These are phyloP conservation scores for Macrotrachela quadricornifera DNA, from an alignment of 1,140 invertebrate genomes.

Conservation along the genomic window DNA sequence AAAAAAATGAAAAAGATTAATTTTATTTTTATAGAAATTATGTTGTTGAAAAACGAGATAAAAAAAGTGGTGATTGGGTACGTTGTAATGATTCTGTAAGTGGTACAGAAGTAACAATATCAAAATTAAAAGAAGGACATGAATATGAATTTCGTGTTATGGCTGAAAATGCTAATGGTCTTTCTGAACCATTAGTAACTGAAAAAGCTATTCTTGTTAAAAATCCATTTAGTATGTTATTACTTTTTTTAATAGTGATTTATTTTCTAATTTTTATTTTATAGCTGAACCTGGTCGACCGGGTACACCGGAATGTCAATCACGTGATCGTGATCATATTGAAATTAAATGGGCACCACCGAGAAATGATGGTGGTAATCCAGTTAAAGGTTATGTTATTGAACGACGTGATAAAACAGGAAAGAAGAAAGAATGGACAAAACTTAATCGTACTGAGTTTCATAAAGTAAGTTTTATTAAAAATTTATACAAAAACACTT, in stretches of 20 bases:
- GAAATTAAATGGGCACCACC: conserved; percentile 68
- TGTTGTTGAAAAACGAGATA: conserved; percentile 7
- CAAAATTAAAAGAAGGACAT: conserved; percentile 69
- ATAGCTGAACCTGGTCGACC: conserved; percentile 59
- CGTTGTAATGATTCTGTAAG: conserved; percentile 16
- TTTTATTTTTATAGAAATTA: conserved; percentile 2
- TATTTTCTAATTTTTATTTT: conserved; percentile 9
- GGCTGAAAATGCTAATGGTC: conserved; percentile 82
- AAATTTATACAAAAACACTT: conserved; percentile 70
- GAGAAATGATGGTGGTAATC: conserved; percentile 71
- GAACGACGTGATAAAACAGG: conserved; percentile 74
- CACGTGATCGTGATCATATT: conserved; percentile 75
- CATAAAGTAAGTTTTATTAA: conserved; percentile 33
- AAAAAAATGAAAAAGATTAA: background rate
- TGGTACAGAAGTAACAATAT: conserved; percentile 60
- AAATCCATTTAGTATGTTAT: conserved; percentile 56
- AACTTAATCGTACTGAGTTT: background rate
- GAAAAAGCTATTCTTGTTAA: conserved; percentile 66
- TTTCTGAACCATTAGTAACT: conserved; percentile 75
- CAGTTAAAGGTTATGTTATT: conserved; percentile 71
- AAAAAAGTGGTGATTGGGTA: background rate
- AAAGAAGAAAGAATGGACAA: conserved; percentile 47
- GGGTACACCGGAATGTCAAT: conserved; percentile 61
- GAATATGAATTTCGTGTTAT: conserved; percentile 91
- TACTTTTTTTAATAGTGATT: background rate